Evolutionary conservation across 2,888 invertebrate species (phyloP).

Genomic region (Conistra vaccinii): DNA sequence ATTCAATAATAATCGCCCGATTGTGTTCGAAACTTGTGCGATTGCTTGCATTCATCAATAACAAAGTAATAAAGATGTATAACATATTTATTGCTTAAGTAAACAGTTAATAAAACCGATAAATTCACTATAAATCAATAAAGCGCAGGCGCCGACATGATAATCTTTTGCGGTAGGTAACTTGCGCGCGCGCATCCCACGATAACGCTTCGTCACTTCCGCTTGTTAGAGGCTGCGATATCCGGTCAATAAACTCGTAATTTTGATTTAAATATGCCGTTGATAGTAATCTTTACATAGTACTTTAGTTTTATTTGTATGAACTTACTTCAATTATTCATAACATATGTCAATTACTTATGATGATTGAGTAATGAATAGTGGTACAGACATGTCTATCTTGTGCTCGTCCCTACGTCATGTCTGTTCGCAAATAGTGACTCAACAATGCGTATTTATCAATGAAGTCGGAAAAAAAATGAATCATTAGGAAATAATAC

Average conservation of each 20-base stretch:
- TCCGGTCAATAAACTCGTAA: constrained; percentile 75
- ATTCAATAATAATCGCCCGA: too few species aligned
- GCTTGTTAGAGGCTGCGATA: constrained; percentile 73
- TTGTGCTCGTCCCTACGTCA: not conserved
- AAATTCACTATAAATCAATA: constrained; percentile 49
- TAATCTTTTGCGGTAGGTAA: constrained; percentile 61
- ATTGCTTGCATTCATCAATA: constrained; percentile 18
- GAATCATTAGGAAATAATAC: constrained; percentile 28
- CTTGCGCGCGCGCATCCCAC: constrained; percentile 70
- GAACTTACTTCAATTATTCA: constrained; percentile 1
- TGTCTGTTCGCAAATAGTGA: constrained; percentile 37
- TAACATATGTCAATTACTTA: not conserved
- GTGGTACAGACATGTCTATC: constrained; percentile 13
- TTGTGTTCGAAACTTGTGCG: too few species aligned
- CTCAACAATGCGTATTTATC: constrained; percentile 40
- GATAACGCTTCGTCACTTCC: constrained; percentile 76
- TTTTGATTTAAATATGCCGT: constrained; percentile 58
- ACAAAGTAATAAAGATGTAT: constrained; percentile 9
- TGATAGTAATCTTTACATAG: constrained; percentile 27
- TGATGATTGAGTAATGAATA: constrained; percentile 2
- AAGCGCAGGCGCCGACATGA: constrained; percentile 39
- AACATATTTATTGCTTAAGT: constrained; percentile 17
- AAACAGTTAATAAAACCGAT: constrained; percentile 37
- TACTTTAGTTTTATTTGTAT: constrained; percentile 4
- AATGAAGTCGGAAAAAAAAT: constrained; percentile 26